Conservation (phyloP, 2,888 invertebrate species). For the Brenthis daphne region DNA sequence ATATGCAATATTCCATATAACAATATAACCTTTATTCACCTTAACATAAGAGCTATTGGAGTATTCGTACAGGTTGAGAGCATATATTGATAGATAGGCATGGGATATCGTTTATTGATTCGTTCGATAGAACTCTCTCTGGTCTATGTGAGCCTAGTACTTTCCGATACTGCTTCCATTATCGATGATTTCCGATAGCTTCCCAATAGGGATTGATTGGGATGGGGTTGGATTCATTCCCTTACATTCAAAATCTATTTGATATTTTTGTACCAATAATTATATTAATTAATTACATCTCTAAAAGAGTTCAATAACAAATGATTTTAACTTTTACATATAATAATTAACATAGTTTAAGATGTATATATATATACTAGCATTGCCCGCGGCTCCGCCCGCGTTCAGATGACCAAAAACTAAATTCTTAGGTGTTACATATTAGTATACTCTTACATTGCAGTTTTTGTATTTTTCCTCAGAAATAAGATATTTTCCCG, state of each 20-base stretch:
- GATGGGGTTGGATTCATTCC: constrained; percentile 2
- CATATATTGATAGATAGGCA: constrained; percentile 40
- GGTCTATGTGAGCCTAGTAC: constrained; percentile 62
- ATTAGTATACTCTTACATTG: too few relatives aligned
- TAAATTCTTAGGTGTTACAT: too few relatives aligned
- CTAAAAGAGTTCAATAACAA: too few relatives aligned
- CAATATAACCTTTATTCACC: constrained; percentile 12
- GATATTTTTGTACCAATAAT: too few relatives aligned
- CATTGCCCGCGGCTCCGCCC: too few relatives aligned
- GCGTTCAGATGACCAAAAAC: too few relatives aligned
- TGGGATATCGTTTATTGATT: constrained; percentile 46
- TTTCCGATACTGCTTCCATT: constrained; percentile 77
- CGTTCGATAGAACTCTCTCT: constrained; percentile 62
- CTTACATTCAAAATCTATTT: neutral
- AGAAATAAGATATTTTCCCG: too few relatives aligned
- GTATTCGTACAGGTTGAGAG: constrained; percentile 8
- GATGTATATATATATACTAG: too few relatives aligned
- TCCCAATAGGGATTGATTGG: constrained; percentile 34
- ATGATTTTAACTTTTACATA: too few relatives aligned
- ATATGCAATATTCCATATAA: neutral
- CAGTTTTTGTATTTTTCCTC: too few relatives aligned
- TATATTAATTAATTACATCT: too few relatives aligned
- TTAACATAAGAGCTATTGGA: neutral
- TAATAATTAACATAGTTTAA: too few relatives aligned
- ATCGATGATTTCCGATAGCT: constrained; percentile 73